phyloP scores from a whole-genome alignment of 2,888 invertebrate species.

The Caenorhabditis sp. region DNA sequence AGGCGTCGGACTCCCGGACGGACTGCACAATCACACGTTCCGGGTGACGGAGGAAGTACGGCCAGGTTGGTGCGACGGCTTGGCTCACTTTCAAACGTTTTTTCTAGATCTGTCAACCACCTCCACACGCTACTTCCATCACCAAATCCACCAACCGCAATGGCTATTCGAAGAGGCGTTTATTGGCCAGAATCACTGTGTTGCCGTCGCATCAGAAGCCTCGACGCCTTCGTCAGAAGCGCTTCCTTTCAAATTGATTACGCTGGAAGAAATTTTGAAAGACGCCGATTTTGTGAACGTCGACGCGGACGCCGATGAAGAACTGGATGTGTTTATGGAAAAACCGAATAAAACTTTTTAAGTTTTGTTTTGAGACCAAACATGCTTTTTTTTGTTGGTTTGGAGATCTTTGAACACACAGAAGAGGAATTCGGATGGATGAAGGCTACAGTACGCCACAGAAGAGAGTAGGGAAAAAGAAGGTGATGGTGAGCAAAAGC shows the following conservation, averaged over 20 bases:
- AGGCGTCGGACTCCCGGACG: slow-evolving; percentile 75
- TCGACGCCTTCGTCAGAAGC: background rate
- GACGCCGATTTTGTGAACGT: slow-evolving; percentile 43
- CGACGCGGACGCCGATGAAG: slow-evolving; percentile 33
- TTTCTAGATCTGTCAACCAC: no score
- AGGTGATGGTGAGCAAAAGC: slow-evolving; percentile 5
- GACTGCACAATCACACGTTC: slow-evolving; percentile 64
- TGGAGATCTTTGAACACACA: no score
- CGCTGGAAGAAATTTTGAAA: slow-evolving; percentile 47
- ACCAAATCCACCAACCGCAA: slow-evolving; percentile 58
- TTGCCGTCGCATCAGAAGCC: slow-evolving; percentile 68
- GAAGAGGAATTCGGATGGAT: background rate
- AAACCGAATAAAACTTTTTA: slow-evolving; percentile 59
- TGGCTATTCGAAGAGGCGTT: slow-evolving; percentile 77
- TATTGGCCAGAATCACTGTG: slow-evolving; percentile 72
- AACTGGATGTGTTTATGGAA: slow-evolving; percentile 44
- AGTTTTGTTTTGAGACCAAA: no score
- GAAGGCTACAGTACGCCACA: slow-evolving; percentile 33
- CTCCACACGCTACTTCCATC: slow-evolving; percentile 69
- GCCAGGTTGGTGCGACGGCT: no score
- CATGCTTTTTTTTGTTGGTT: no score
- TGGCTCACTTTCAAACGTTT: no score
- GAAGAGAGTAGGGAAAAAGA: slow-evolving; percentile 2
- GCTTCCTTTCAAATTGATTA: slow-evolving; percentile 34
- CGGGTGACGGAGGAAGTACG: slow-evolving; percentile 68